Evolutionary conservation across 2,888 invertebrate species (phyloP).

Genomic region (Amblyjoppa fuscipennis): DNA sequence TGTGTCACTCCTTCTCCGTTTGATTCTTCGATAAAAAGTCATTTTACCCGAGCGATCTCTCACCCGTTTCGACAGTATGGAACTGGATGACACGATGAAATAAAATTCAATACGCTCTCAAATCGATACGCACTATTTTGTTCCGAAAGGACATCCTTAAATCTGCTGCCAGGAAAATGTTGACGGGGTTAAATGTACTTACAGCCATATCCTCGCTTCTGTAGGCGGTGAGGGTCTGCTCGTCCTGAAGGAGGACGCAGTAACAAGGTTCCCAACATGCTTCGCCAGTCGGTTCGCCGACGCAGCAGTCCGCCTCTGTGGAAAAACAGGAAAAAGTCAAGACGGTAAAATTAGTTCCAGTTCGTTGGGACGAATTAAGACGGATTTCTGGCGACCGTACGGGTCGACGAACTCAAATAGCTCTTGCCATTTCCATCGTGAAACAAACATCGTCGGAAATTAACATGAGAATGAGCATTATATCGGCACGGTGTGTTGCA

Average conservation of each 20-base stretch:
- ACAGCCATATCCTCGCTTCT: constrained; percentile 93
- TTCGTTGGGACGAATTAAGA: not conserved
- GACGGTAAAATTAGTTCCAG: constrained; percentile 34
- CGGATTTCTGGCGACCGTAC: too few species aligned
- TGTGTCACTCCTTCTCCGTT: constrained; percentile 8
- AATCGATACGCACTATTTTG: too few species aligned
- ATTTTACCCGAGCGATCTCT: constrained; percentile 11
- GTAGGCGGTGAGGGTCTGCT: constrained; percentile 91
- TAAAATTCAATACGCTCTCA: too few species aligned
- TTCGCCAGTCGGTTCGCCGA: constrained; percentile 86
- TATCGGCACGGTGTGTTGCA: not conserved
- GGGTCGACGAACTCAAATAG: too few species aligned
- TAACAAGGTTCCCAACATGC: constrained; percentile 92
- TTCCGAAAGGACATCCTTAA: too few species aligned
- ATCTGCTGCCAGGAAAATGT: not conserved
- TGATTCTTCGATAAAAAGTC: constrained; percentile 36
- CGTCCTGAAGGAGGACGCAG: constrained; percentile 92
- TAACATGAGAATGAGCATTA: too few species aligned
- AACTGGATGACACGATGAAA: too few species aligned
- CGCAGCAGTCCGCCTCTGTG: constrained; percentile 86
- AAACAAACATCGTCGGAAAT: too few species aligned
- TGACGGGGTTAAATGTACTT: constrained; percentile 83
- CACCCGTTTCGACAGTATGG: not conserved
- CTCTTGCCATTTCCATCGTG: too few species aligned
- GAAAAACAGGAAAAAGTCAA: constrained; percentile 64